Evolutionary conservation across 2,888 invertebrate genomes (phyloP), one percentile per base, ranked within the genome.

Genomic region (Xestobium rufovillosum): DNA sequence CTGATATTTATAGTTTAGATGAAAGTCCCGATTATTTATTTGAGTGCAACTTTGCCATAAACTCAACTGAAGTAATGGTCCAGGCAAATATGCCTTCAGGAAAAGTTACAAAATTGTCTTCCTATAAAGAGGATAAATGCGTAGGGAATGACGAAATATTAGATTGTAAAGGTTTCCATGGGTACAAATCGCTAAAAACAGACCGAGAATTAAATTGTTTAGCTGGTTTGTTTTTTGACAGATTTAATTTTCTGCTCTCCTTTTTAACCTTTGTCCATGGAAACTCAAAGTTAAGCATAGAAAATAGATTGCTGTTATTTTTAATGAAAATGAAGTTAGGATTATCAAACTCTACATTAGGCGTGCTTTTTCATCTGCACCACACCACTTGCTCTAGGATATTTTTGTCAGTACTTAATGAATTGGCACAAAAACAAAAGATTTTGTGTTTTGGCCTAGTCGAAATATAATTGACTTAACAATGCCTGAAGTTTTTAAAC

Each of bases 401-500:
- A n/a, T 19, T 19, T n/a, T 8, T 19, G 6, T 19, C 23, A 6
- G 23, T 19, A 19, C 23, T 19, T 19, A n/a, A 19, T 8, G n/a
- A 19, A 19, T 19, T 19, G n/a, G n/a, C 6, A 19, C 23, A 19
- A n/a, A 19, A 19, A 19, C n/a, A n/a, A 6, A 19, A n/a, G n/a
- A 19, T 19, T 19, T 8, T 19, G 12, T 34, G n/a, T 34, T 34
- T 34, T 11, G 34, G 34, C 34, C 26, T 13, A 9, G 12, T 12
- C 26, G 26, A 30, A 23, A 29, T 19, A 14, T 23, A 9, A 13
- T 34, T 26, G 14, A 11, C 17, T n/a, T 9, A 30, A 34, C 27
- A 12, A 34, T 34, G 34, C 34, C 34, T 12, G 6, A 11, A n/a
- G 17, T 9, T 26, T 34, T 34, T 13, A 27, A 28, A 14, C 13